These are phyloP conservation scores for Lepidurus arcticus DNA, from an alignment of 1,140 invertebrate species.

Conservation along the genomic window DNA sequence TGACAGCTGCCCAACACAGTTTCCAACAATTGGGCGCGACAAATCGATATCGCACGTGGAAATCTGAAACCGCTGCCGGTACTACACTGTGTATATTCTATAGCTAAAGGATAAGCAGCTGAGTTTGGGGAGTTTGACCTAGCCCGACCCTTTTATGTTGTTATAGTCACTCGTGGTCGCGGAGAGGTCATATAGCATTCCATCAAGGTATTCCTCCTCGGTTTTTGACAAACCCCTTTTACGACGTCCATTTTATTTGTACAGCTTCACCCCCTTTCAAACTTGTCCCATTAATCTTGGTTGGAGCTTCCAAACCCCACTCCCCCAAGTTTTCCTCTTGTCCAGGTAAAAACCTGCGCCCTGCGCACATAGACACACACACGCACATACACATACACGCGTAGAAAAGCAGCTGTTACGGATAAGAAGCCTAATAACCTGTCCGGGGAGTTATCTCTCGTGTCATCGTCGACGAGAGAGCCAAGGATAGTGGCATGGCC, in stretches of 20 bases:
- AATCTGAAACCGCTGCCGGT: conserved; percentile 13
- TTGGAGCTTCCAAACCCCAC: not conserved
- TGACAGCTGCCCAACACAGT: conserved; percentile 7
- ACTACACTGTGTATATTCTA: not conserved
- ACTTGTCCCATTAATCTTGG: conserved; percentile 18
- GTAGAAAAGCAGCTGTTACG: conserved; percentile 10
- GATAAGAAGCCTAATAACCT: conserved; percentile 22
- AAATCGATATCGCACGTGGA: conserved; percentile 21
- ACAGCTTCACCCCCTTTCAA: conserved; percentile 14
- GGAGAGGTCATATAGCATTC: not conserved
- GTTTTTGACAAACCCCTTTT: not conserved
- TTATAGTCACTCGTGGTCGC: not conserved
- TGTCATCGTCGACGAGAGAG: conserved; percentile 1
- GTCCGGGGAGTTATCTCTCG: conserved; percentile 17
- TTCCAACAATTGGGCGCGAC: conserved; percentile 7
- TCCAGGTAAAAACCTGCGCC: not conserved
- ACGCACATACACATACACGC: conserved; percentile 2
- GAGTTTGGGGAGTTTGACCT: not conserved
- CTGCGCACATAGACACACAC: not conserved
- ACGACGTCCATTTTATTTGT: conserved; percentile 15
- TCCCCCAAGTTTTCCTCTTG: not conserved
- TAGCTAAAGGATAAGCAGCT: not conserved
- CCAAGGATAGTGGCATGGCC: not conserved
- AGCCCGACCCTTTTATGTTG: not conserved
- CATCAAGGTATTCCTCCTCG: conserved; percentile 1